Percentiles rank a stretch among this genome's conserved stretches.
phyloP scores from a whole-genome alignment of 1,140 invertebrate genomes.

The Apis dorsata region DNA sequence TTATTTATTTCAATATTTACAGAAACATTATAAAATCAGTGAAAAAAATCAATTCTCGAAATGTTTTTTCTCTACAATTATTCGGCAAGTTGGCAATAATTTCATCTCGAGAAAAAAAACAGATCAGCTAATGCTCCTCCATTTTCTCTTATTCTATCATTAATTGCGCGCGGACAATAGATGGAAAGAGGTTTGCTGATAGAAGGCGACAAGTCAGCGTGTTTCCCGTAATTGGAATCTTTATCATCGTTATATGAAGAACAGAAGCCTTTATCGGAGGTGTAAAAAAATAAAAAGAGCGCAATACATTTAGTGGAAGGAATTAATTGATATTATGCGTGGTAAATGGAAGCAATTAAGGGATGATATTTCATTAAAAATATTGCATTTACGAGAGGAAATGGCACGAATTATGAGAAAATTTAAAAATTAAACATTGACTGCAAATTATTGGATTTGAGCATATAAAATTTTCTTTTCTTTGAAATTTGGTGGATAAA shows the following conservation, averaged over 20 bases:
- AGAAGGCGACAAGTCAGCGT: neutral
- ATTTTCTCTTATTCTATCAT: conserved; percentile 31
- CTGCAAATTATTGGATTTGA: too few relatives aligned
- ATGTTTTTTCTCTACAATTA: conserved; percentile 44
- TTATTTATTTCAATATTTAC: conserved; percentile 6
- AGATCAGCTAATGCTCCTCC: conserved; percentile 31
- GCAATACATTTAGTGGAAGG: neutral
- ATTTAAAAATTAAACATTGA: too few relatives aligned
- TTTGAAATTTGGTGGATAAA: too few relatives aligned
- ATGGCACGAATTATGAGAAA: too few relatives aligned
- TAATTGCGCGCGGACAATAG: conserved; percentile 36
- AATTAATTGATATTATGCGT: neutral
- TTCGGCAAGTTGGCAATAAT: conserved; percentile 32
- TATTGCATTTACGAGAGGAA: too few relatives aligned
- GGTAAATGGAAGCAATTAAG: neutral
- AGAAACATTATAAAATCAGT: neutral
- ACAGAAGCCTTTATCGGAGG: neutral
- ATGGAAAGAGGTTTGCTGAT: neutral
- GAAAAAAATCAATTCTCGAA: conserved; percentile 28
- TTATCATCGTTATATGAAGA: neutral
- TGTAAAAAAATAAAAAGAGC: neutral
- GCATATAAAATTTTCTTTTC: too few relatives aligned
- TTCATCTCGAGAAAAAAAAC: conserved; percentile 16
- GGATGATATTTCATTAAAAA: neutral
- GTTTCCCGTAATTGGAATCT: conserved; percentile 8